Percentiles rank a stretch among this genome's conserved stretches.
phyloP scores from a whole-genome alignment of 2,797 vertebrate species.

The Ficedula albicollis region DNA sequence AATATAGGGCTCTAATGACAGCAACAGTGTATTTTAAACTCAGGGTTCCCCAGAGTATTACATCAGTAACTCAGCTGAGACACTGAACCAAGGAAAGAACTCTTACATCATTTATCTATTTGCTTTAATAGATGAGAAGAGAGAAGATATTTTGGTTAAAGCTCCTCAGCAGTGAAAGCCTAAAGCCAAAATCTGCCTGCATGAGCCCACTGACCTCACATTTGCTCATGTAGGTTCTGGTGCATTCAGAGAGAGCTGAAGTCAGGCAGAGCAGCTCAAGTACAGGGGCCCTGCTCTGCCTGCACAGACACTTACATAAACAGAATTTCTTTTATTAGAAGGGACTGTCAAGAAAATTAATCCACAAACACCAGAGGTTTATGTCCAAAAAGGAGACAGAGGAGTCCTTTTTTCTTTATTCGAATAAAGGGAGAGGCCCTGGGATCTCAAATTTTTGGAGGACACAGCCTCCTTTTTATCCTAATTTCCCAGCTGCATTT shows the following conservation, averaged over 20 bases:
- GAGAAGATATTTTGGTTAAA: background rate
- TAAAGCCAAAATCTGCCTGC: background rate
- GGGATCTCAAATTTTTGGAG: too few relatives aligned
- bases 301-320: background rate
- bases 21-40: constrained; percentile 20
- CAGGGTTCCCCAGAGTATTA: constrained; percentile 13
- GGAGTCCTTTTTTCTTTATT: too few relatives aligned
- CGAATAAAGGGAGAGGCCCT: too few relatives aligned
- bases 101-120: constrained; percentile 9
- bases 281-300: background rate
- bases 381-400: too few relatives aligned
- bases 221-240: accelerated
- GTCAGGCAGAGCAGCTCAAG: background rate
- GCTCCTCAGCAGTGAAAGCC: background rate
- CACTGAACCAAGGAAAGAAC: background rate
- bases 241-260: background rate
- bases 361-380: too few relatives aligned
- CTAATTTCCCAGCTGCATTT: too few relatives aligned
- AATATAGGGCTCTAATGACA: constrained; percentile 6
- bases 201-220: accelerated
- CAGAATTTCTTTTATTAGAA: background rate
- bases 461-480: too few relatives aligned
- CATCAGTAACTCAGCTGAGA: constrained; percentile 41
- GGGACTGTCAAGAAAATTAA: too few relatives aligned
- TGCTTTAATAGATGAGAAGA: background rate